A percentile compares a stretch with the other conserved stretches of the same genome.
Conservation (phyloP, 2,797 vertebrate genomes). For the Molossus alvarezi region DNA sequence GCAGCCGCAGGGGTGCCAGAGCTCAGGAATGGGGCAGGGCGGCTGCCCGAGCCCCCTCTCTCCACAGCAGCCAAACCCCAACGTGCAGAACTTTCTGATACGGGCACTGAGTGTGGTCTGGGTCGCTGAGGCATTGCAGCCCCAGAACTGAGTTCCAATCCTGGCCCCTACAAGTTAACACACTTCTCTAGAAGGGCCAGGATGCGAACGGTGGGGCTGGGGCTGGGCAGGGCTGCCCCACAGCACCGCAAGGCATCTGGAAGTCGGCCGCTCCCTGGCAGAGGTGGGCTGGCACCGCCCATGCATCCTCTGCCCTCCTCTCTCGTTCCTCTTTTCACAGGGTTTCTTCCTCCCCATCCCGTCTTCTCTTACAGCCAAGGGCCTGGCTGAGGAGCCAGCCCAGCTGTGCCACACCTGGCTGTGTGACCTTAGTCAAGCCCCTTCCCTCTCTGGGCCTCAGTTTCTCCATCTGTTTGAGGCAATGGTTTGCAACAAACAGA, state of each 20-base stretch:
- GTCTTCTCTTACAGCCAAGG: neutral
- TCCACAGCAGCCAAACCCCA: neutral
- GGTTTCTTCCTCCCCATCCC: neutral
- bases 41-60: neutral
- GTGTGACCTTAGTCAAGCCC: neutral
- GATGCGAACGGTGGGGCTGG: neutral
- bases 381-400: neutral
- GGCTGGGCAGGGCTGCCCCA: accelerated
- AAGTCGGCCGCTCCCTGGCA: neutral
- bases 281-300: neutral
- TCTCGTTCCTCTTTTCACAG: accelerated
- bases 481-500: neutral
- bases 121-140: neutral
- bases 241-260: neutral
- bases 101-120: neutral
- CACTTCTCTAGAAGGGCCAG: neutral
- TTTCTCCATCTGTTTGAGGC: conserved; percentile 16
- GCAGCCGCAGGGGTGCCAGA: accelerated
- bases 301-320: accelerated
- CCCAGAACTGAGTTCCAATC: neutral
- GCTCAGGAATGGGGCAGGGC: accelerated
- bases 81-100: neutral
- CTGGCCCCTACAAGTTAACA: accelerated
- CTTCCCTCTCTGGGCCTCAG: conserved; percentile 33
- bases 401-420: neutral